These are phyloP conservation scores for Phymatocera aterrima DNA, from an alignment of 2,888 invertebrate genomes.

Conservation along the genomic window DNA sequence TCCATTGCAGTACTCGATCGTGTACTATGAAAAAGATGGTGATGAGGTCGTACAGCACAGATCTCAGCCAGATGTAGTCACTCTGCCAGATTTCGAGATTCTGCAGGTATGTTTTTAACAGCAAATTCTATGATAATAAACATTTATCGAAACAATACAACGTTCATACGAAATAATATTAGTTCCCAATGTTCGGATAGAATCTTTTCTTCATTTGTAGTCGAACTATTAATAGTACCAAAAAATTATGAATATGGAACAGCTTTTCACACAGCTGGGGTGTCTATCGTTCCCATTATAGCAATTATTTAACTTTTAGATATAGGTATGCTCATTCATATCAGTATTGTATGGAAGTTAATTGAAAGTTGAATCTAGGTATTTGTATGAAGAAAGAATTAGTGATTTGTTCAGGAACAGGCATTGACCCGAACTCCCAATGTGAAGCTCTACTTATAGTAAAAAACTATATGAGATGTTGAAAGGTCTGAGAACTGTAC, in stretches of 20 bases:
- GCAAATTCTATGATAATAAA: neutral
- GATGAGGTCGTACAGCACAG: slow-evolving; percentile 90
- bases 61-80: slow-evolving; percentile 88
- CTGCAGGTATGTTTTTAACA: slow-evolving; percentile 79
- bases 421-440: slow-evolving; percentile 58
- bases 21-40: slow-evolving; percentile 96
- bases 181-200: too few species aligned
- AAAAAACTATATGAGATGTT: slow-evolving; percentile 62
- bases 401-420: slow-evolving; percentile 52
- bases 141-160: neutral
- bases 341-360: slow-evolving; percentile 15
- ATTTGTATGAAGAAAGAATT: slow-evolving; percentile 28
- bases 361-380: slow-evolving; percentile 20
- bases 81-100: slow-evolving; percentile 91
- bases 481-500: slow-evolving; percentile 58
- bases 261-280: too few species aligned
- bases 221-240: too few species aligned
- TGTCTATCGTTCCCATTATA: neutral
- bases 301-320: neutral
- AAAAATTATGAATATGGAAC: too few species aligned
- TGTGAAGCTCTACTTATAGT: slow-evolving; percentile 61
- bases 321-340: too few species aligned
- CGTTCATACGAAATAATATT: too few species aligned
- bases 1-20: slow-evolving; percentile 84
- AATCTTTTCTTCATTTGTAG: too few species aligned